Base-by-base conservation (phyloP, 2,888 invertebrate species). In the Hipparchia semele region DNA sequence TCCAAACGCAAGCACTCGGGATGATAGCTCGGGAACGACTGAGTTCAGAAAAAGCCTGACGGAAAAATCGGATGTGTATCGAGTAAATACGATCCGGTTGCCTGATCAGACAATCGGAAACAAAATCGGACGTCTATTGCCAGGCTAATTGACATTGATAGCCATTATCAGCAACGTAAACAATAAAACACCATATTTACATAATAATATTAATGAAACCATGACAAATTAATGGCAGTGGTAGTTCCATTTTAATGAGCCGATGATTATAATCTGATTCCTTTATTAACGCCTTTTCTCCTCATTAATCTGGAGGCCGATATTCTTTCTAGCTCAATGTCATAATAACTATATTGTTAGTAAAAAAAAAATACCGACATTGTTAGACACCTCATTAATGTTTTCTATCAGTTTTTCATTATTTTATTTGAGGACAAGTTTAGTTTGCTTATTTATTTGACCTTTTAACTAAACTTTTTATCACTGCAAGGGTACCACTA, bases 71-170 rank as follows among this genome's bases (percentile, higher is more conserved):
- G n/a, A n/a, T n/a, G n/a, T n/a, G n/a, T n/a, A n/a, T n/a, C n/a
- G n/a, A n/a, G n/a, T n/a, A n/a, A n/a, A n/a, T n/a, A n/a, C n/a
- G n/a, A n/a, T n/a, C n/a, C n/a, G n/a, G n/a, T n/a, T n/a, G n/a
- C n/a, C n/a, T n/a, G n/a, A n/a, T n/a, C n/a, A n/a, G n/a, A n/a
- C n/a, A n/a, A n/a, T n/a, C n/a, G n/a, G n/a, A n/a, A n/a, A n/a
- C n/a, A n/a, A n/a, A n/a, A n/a, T n/a, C n/a, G n/a, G n/a, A n/a
- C n/a, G n/a, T n/a, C n/a, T n/a, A n/a, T n/a, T n/a, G n/a, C n/a
- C n/a, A n/a, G n/a, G n/a, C n/a, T n/a, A n/a, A 82, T 81, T 85
- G 82, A 58, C 59, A 68, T 65, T 67, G 54, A 73, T 73, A 51
- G 67, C 82, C 83, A 84, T 79, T 79, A 81, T 69, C 45, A 70